phyloP scores from a whole-genome alignment of 2,888 invertebrate genomes.

The Eristalinus sepulchralis region DNA sequence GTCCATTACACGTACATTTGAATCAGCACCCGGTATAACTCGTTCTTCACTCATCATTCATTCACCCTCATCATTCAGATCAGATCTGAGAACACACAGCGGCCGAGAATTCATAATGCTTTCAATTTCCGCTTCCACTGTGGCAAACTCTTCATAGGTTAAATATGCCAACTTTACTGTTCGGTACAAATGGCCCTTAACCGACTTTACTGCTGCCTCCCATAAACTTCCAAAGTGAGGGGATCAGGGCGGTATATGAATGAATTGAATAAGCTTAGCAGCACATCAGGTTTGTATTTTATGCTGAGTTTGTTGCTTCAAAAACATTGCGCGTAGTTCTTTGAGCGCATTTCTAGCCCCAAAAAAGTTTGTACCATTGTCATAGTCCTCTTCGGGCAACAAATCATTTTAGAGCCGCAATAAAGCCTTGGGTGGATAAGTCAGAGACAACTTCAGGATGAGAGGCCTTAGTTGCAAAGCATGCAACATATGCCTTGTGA shows the following conservation, averaged over 20 bases:
- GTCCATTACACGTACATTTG: neutral
- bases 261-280: constrained; percentile 44
- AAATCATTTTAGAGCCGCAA: constrained; percentile 63
- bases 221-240: constrained; percentile 64
- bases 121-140: no score
- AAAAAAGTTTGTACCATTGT: constrained; percentile 69
- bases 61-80: neutral
- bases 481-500: no score
- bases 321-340: constrained; percentile 37
- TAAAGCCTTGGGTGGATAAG: no score
- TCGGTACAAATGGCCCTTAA: neutral
- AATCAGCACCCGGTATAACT: neutral
- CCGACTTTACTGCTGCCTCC: constrained; percentile 39
- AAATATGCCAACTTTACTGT: no score
- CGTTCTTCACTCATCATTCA: neutral
- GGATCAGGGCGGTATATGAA: no score
- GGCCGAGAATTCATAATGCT: no score
- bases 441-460: no score
- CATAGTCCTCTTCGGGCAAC: constrained; percentile 61
- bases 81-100: neutral
- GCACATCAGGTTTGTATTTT: constrained; percentile 40
- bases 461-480: no score
- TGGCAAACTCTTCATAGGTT: no score
- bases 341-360: constrained; percentile 52
- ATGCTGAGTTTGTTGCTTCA: constrained; percentile 34